Conservation (phyloP, 2,888 invertebrate genomes). For the Agrilus mali region DNA sequence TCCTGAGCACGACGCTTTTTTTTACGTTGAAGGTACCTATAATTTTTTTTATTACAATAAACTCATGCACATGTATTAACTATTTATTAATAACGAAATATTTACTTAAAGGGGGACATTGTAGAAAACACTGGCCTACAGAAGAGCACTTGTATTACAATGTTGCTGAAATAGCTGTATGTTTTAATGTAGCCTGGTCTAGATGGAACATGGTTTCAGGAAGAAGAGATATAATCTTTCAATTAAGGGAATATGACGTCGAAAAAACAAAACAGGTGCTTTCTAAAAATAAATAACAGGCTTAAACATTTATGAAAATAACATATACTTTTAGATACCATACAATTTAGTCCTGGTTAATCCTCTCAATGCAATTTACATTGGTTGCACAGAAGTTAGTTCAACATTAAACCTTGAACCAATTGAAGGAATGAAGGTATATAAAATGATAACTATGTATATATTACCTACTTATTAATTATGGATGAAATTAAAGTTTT, state of each 20-base stretch:
- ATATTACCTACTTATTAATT: neutral
- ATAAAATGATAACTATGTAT: too few species aligned
- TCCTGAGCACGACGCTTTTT: conserved; percentile 64
- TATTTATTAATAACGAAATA: neutral
- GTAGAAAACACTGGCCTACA: conserved; percentile 57
- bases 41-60: neutral
- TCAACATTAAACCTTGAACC: conserved; percentile 47
- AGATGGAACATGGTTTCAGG: conserved; percentile 54
- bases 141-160: conserved; percentile 67
- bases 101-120: conserved; percentile 31
- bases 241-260: conserved; percentile 45
- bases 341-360: conserved; percentile 45
- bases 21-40: conserved; percentile 47
- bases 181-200: conserved; percentile 67
- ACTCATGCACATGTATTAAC: too few species aligned
- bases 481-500: conserved; percentile 42
- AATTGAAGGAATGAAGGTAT: conserved; percentile 35
- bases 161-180: conserved; percentile 59
- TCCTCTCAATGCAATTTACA: conserved; percentile 51
- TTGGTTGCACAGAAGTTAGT: conserved; percentile 67
- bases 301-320: neutral
- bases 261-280: conserved; percentile 34
- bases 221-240: conserved; percentile 49
- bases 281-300: neutral
- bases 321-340: conserved; percentile 3